Percentiles rank a stretch among this genome's conserved stretches.
Conservation (phyloP, 2,888 invertebrate species). For the Petrolisthes cinctipes region DNA sequence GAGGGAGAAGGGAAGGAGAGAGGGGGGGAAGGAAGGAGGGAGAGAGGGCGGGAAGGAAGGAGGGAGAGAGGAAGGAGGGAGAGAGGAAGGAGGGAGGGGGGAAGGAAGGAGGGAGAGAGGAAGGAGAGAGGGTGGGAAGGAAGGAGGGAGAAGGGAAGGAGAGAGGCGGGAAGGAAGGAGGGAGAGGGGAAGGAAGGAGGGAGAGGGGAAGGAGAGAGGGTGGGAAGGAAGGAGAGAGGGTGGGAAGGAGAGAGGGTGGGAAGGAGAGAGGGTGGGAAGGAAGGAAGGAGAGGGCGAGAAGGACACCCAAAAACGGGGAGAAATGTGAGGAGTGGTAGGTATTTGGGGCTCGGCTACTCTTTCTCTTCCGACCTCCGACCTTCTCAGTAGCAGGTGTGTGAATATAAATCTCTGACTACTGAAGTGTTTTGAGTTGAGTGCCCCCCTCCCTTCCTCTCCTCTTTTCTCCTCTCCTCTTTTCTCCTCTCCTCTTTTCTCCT, state of each 20-base stretch:
- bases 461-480: background rate
- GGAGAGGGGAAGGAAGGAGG: background rate
- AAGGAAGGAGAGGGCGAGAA: background rate
- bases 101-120: background rate
- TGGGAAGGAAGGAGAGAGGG: no score
- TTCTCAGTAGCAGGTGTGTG: background rate
- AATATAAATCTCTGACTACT: no score
- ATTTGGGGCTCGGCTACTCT: background rate
- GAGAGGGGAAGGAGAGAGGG: background rate
- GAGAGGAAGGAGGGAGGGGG: background rate
- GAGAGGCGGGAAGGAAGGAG: slow-evolving; percentile 2
- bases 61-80: background rate
- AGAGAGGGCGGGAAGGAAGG: background rate
- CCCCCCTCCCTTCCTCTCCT: background rate
- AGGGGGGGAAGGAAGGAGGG: background rate
- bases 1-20: background rate
- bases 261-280: background rate
- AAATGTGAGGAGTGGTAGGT: background rate
- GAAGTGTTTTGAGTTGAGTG: no score
- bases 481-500: background rate
- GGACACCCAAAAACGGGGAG: background rate
- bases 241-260: background rate
- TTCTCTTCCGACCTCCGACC: background rate
- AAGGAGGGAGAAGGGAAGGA: background rate
- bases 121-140: background rate